Percentiles rank a stretch among this genome's conserved stretches.
Conservation (phyloP, 2,888 invertebrate species). For the Tenthredo amoena region DNA sequence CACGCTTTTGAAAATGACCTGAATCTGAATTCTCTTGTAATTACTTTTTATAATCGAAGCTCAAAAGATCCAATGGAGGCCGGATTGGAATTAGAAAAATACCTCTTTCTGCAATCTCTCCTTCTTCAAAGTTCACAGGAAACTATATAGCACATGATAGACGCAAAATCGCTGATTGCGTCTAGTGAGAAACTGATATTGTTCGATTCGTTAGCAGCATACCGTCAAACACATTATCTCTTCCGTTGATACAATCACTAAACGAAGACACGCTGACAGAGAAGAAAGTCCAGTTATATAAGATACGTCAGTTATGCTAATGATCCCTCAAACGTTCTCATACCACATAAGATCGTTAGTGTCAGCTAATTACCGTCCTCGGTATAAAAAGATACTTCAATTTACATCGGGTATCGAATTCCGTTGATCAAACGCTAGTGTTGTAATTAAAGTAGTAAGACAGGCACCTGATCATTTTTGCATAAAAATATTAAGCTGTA, state of each 20-base stretch:
- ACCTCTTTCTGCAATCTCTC: not conserved
- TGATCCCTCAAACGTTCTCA: constrained; percentile 4
- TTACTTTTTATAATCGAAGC: not conserved
- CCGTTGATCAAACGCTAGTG: not conserved
- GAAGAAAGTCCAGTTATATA: constrained; percentile 34
- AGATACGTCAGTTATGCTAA: constrained; percentile 5
- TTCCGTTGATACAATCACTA: not conserved
- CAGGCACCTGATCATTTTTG: not conserved
- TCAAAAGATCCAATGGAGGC: not conserved
- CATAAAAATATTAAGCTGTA: not conserved
- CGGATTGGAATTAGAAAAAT: not conserved
- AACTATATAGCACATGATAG: not conserved
- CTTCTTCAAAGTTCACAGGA: not conserved
- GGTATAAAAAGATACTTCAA: not conserved
- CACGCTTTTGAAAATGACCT: not conserved
- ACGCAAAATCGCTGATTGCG: not conserved
- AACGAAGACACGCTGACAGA: constrained; percentile 1
- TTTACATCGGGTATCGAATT: not conserved
- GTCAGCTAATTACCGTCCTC: not conserved
- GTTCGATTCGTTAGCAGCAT: not conserved
- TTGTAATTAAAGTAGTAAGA: not conserved
- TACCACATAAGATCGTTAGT: constrained; percentile 11
- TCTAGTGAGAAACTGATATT: not conserved
- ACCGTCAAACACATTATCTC: not conserved
- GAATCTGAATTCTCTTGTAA: not conserved